Evolutionary conservation across 2,113 vertebrate species (phyloP).

Genomic region (Onychostoma macrolepis): DNA sequence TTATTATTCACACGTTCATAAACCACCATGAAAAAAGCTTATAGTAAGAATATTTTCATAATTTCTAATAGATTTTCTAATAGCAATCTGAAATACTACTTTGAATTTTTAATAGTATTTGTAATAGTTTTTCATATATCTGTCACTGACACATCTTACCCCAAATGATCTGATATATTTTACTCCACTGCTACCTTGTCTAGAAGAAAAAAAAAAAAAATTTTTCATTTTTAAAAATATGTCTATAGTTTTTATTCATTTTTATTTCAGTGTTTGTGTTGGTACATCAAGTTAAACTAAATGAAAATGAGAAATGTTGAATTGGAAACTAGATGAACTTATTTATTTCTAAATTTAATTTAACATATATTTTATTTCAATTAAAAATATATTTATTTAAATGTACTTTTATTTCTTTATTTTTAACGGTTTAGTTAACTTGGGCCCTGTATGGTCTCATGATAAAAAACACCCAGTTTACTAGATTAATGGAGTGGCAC

Average conservation of each 20-base stretch:
- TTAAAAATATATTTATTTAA: too few species aligned
- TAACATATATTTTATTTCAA: background rate
- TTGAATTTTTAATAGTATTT: background rate
- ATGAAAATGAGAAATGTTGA: background rate
- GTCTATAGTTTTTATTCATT: background rate
- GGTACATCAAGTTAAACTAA: background rate
- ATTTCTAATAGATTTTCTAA: background rate
- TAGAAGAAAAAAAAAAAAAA: background rate
- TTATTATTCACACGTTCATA: background rate
- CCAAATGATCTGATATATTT: background rate
- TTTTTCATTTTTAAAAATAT: too few species aligned
- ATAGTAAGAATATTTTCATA: background rate
- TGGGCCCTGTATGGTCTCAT: background rate
- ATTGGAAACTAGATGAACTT: background rate
- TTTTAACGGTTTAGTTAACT: too few species aligned
- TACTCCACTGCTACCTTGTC: background rate
- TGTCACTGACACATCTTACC: background rate
- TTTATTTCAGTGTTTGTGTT: background rate
- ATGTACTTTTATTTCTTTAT: too few species aligned
- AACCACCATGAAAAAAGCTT: background rate
- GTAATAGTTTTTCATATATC: background rate
- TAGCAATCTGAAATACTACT: background rate
- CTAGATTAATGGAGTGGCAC: background rate
- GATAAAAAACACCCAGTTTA: background rate
- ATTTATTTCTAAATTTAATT: background rate